Evolutionary conservation across 2,888 invertebrate genomes (phyloP).

Genomic region (Pristionchus exspectatus): DNA sequence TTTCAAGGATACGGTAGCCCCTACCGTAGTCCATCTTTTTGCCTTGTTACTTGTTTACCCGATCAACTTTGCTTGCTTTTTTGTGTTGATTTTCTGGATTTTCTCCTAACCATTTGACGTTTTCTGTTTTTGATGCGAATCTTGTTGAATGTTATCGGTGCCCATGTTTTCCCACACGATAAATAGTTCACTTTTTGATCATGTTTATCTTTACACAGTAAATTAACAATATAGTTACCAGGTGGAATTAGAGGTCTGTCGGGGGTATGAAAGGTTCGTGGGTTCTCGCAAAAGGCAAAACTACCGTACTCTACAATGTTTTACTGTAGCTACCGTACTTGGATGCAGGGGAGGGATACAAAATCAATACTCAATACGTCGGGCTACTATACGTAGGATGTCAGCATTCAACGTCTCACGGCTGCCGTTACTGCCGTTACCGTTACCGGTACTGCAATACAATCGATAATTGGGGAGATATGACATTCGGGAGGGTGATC

Average conservation of each 20-base stretch:
- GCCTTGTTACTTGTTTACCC: constrained; percentile 16
- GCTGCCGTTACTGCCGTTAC: not conserved
- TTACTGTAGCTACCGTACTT: constrained; percentile 35
- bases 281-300: constrained; percentile 29
- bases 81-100: constrained; percentile 10
- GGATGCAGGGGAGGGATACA: not conserved
- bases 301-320: constrained; percentile 19
- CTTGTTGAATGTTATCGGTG: constrained; percentile 1
- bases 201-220: not conserved
- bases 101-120: not conserved
- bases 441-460: too few species aligned
- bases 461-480: not conserved
- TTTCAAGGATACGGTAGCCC: not conserved
- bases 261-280: constrained; percentile 38
- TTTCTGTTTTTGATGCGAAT: not conserved
- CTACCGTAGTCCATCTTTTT: not conserved
- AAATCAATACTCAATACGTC: not conserved
- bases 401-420: too few species aligned
- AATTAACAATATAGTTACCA: not conserved
- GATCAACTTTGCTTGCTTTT: constrained; percentile 22
- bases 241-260: not conserved
- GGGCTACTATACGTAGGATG: not conserved
- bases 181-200: not conserved
- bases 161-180: not conserved
- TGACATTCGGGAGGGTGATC: too few species aligned